A percentile compares a stretch with the other conserved stretches of the same genome.
These are phyloP conservation scores for Lasius platythorax DNA, from an alignment of 2,888 invertebrate genomes.

Conservation along the genomic window DNA sequence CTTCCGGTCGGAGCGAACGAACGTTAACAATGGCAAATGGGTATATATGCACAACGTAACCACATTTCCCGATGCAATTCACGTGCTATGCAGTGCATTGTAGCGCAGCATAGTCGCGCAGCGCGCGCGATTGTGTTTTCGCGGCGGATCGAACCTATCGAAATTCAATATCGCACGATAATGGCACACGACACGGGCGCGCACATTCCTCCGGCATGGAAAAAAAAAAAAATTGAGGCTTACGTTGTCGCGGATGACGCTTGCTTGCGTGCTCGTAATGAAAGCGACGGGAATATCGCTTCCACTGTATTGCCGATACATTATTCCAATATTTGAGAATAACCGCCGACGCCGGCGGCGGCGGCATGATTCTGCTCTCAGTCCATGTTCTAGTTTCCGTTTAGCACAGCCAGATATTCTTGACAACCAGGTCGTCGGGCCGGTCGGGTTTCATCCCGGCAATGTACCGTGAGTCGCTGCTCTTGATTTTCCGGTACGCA, in stretches of 20 bases:
- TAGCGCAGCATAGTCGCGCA: neutral
- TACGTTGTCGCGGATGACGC: slow-evolving; percentile 30
- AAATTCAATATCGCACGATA: slow-evolving; percentile 53
- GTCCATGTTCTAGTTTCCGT: slow-evolving; percentile 49
- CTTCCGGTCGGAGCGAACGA: slow-evolving; percentile 1
- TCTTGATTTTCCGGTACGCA: slow-evolving; percentile 26
- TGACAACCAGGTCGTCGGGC: slow-evolving; percentile 49
- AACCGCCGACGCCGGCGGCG: slow-evolving; percentile 20
- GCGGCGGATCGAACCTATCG: slow-evolving; percentile 35
- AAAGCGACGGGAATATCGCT: slow-evolving; percentile 25
- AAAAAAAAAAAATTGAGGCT: slow-evolving; percentile 47
- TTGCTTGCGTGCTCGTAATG: slow-evolving; percentile 23
- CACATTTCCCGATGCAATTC: slow-evolving; percentile 47
- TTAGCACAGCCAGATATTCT: slow-evolving; percentile 30
- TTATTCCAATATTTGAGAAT: slow-evolving; percentile 65
- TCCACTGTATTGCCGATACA: slow-evolving; percentile 37
- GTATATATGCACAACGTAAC: slow-evolving; percentile 52
- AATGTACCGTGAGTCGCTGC: neutral
- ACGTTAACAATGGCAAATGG: slow-evolving; percentile 38
- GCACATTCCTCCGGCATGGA: neutral
- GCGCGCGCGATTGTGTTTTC: slow-evolving; percentile 31
- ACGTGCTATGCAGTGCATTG: slow-evolving; percentile 6
- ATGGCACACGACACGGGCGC: slow-evolving; percentile 21
- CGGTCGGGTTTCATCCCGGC: slow-evolving; percentile 10
- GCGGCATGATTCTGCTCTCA: slow-evolving; percentile 47